These are phyloP conservation scores for Matsumurasca onukii DNA, from an alignment of 1,140 invertebrate species.

Conservation along the genomic window DNA sequence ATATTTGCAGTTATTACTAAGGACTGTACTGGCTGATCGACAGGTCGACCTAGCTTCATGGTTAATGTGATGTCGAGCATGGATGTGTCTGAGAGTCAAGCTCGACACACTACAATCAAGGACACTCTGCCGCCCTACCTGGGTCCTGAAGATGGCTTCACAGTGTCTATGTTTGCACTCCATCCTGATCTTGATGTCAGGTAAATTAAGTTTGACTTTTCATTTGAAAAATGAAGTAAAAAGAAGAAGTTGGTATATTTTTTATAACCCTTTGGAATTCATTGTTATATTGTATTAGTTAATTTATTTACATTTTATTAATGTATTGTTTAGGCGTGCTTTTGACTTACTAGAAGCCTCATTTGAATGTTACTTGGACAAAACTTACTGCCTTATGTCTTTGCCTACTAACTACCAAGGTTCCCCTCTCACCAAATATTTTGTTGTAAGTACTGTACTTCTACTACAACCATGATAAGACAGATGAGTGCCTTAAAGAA, in stretches of 20 bases:
- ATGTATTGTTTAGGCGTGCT: background rate
- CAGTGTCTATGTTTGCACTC: conserved; percentile 2
- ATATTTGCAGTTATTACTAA: no score
- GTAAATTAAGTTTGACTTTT: background rate
- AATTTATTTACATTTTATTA: no score
- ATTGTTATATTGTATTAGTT: no score
- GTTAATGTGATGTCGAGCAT: no score
- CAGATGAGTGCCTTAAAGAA: no score
- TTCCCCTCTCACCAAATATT: conserved; percentile 11
- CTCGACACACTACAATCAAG: no score
- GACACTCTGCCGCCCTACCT: background rate
- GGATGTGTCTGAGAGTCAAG: no score
- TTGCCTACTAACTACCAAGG: conserved; percentile 15
- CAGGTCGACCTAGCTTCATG: no score
- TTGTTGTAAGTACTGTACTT: conserved; percentile 4
- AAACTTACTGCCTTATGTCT: conserved; percentile 6
- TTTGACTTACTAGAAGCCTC: conserved; percentile 27
- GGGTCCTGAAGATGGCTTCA: background rate
- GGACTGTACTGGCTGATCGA: no score
- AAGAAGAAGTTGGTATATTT: background rate
- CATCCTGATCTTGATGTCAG: conserved; percentile 8
- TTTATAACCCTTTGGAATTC: background rate
- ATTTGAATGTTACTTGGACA: conserved; percentile 14
- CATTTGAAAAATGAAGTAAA: background rate
- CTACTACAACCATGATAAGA: no score